Percentiles rank a stretch among this genome's conserved stretches.
Evolutionary conservation across 2,888 invertebrate genomes (phyloP).

Genomic region (Agriopis leucophaearia): DNA sequence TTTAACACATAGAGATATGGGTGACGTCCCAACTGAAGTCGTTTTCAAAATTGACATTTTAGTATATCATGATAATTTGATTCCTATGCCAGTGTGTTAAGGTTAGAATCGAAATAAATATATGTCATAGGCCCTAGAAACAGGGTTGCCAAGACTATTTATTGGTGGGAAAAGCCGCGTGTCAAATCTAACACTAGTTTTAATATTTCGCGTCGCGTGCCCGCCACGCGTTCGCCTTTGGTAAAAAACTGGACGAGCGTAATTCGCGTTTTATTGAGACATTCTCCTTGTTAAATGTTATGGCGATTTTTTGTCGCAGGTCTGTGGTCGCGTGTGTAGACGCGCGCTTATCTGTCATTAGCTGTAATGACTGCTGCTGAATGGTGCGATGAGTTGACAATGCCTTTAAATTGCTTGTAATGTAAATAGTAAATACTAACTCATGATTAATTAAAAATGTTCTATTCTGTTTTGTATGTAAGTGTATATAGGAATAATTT

Average conservation of each 20-base stretch:
- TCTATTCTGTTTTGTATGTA: too few species aligned
- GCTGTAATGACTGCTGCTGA: slow-evolving; percentile 72
- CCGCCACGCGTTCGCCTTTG: slow-evolving; percentile 77
- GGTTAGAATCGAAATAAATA: slow-evolving; percentile 46
- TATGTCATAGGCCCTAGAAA: slow-evolving; percentile 47
- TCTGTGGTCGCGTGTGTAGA: slow-evolving; percentile 71
- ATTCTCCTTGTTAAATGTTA: slow-evolving; percentile 82
- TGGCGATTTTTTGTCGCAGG: slow-evolving; percentile 66
- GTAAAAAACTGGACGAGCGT: slow-evolving; percentile 82
- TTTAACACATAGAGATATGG: slow-evolving; percentile 26
- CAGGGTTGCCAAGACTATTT: slow-evolving; percentile 81
- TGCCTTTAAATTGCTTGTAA: slow-evolving; percentile 40
- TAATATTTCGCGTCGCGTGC: slow-evolving; percentile 83
- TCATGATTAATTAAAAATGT: neutral
- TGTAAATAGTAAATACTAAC: slow-evolving; percentile 1
- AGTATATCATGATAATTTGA: slow-evolving; percentile 31
- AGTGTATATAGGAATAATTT: too few species aligned
- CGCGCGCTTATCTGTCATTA: slow-evolving; percentile 67
- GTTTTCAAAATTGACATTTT: neutral
- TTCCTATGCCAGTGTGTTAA: slow-evolving; percentile 19
- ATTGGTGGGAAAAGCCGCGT: slow-evolving; percentile 86
- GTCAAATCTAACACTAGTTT: slow-evolving; percentile 86
- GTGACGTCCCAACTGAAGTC: slow-evolving; percentile 42
- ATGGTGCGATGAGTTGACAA: slow-evolving; percentile 54
- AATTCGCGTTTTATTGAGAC: slow-evolving; percentile 83